These are phyloP conservation scores for Lycopodina hypogea DNA, from an alignment of 37 sponge, comb jelly and placozoan genomes.

Conservation along the genomic window DNA sequence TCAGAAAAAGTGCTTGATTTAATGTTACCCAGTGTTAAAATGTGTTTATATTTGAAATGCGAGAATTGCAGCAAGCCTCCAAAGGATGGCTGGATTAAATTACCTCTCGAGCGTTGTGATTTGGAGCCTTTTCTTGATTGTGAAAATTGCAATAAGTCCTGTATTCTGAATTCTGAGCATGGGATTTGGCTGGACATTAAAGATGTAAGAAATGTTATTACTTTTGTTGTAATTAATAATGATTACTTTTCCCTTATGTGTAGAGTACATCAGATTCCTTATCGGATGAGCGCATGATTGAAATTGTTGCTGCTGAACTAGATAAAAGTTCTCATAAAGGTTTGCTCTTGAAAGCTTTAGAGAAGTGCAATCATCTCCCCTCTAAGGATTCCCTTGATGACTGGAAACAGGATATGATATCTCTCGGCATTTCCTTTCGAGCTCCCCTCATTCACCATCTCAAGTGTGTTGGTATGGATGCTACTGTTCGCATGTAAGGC, in stretches of 20 bases:
- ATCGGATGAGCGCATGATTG: neutral
- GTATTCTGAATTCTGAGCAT: neutral
- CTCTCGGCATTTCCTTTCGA: neutral
- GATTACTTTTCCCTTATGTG: neutral
- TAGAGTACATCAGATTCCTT: neutral
- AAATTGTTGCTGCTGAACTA: neutral
- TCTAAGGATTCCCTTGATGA: neutral
- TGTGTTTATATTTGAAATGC: conserved; percentile 2
- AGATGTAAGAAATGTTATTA: neutral
- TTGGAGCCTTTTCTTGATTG: neutral
- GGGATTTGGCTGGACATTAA: neutral
- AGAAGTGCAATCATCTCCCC: neutral
- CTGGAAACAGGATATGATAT: neutral
- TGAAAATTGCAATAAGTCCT: neutral
- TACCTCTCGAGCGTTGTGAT: neutral
- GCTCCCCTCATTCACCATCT: conserved; percentile 23
- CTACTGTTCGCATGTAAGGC: conserved; percentile 4
- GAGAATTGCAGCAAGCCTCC: neutral
- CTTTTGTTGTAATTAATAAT: neutral
- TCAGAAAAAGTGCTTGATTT: neutral
- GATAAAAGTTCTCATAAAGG: neutral
- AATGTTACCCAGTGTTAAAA: conserved; percentile 23
- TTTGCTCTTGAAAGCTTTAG: neutral
- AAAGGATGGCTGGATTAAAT: neutral
- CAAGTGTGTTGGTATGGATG: neutral